Percentiles rank a stretch among this genome's conserved stretches.
These are phyloP conservation scores for Pteria penguin DNA, from an alignment of 2,888 invertebrate genomes.

Conservation along the genomic window DNA sequence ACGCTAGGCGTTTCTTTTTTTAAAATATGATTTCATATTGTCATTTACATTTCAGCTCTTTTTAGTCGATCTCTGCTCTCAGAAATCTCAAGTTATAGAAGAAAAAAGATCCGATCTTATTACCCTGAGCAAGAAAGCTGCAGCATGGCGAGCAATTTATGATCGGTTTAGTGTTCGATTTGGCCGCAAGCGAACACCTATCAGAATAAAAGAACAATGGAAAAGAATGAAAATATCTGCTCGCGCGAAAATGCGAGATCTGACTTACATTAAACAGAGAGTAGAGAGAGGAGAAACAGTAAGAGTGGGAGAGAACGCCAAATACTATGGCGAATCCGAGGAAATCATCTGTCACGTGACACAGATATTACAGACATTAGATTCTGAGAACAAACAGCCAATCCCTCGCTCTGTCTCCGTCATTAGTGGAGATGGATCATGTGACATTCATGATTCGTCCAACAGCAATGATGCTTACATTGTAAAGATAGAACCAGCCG, in stretches of 20 bases:
- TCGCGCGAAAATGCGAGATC: conserved; percentile 26
- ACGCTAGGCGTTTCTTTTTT: no score
- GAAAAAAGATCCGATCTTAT: conserved; percentile 25
- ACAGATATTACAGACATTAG: no score
- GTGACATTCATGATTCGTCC: no score
- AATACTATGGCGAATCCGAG: conserved; percentile 21
- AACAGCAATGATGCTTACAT: no score
- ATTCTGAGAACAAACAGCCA: no score
- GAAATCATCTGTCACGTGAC: no score
- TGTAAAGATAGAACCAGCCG: background rate
- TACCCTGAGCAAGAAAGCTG: conserved; percentile 29
- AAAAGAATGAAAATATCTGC: conserved; percentile 37
- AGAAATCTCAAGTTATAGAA: conserved; percentile 20
- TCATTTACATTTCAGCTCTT: conserved; percentile 13
- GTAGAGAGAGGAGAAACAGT: background rate
- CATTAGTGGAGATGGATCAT: no score
- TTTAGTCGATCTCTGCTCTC: conserved; percentile 7
- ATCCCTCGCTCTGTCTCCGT: no score
- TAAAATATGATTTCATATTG: no score
- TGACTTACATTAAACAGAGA: background rate
- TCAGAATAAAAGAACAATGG: conserved; percentile 36
- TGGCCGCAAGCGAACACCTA: conserved; percentile 27
- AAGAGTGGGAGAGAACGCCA: background rate
- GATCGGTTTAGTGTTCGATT: conserved; percentile 16
- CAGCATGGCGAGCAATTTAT: conserved; percentile 22